Percentiles rank a stretch among this genome's conserved stretches.
These are phyloP conservation scores for Scaptodrosophila latifasciaeformis DNA, from an alignment of 2,888 invertebrate species.

Conservation along the genomic window DNA sequence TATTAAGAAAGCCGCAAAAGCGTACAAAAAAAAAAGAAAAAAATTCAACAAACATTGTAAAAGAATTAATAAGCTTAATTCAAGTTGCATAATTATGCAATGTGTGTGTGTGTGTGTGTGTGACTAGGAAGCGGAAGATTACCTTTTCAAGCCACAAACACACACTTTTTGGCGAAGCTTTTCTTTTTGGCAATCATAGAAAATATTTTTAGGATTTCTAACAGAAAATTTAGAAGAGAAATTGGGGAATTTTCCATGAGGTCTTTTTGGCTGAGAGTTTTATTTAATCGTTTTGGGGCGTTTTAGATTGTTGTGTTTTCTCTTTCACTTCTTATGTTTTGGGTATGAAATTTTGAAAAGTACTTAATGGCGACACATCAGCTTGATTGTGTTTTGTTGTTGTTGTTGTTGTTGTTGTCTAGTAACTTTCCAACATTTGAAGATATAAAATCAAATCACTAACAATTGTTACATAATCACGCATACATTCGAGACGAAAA, in stretches of 20 bases:
- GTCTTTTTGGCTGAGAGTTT: too few relatives aligned
- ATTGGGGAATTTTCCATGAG: too few relatives aligned
- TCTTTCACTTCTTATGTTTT: too few relatives aligned
- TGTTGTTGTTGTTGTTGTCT: too few relatives aligned
- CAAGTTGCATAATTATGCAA: not conserved
- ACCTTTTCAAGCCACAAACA: conserved; percentile 8
- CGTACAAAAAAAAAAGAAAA: conserved; percentile 7
- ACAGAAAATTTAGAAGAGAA: too few relatives aligned
- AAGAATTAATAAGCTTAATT: conserved; percentile 43
- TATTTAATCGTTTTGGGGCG: too few relatives aligned
- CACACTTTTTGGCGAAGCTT: too few relatives aligned
- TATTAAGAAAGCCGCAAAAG: conserved; percentile 27
- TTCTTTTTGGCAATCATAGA: too few relatives aligned
- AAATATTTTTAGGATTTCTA: too few relatives aligned
- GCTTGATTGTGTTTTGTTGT: conserved; percentile 15
- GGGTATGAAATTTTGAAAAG: too few relatives aligned
- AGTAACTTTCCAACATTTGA: conserved; percentile 47
- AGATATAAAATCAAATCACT: conserved; percentile 39
- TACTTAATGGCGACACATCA: too few relatives aligned
- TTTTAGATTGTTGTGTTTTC: too few relatives aligned
- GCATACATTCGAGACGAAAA: conserved; percentile 34
- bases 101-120: not conserved
- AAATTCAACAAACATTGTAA: conserved; percentile 33
- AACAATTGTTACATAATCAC: conserved; percentile 53
- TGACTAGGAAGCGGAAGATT: conserved; percentile 48